Evolutionary conservation across 2,888 invertebrate species (phyloP), one percentile per base, ranked within the genome.

Genomic region (Coelinius sp.): DNA sequence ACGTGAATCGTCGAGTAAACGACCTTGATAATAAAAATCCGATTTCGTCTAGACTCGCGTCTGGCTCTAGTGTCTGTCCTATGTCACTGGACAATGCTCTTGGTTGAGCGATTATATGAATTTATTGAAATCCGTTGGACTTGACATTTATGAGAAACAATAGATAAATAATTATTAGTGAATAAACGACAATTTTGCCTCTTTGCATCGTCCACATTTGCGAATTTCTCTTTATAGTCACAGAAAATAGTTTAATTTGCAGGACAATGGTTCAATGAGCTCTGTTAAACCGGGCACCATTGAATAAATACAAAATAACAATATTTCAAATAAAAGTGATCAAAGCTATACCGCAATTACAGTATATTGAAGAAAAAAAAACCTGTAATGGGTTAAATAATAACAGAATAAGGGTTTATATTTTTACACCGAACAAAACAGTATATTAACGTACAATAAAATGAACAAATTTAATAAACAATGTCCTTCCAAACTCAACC

Each of bases 401-500:
- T 69, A 66, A 63, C 41, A 41, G 22, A 85, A 85, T 85, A n/a
- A n/a, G n/a, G 84, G 82, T 85, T 85, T 85, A 84, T 86, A 85
- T 85, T 85, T 85, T 85, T 85, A 85, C 85, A 85, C 86, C 77
- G 76, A 78, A 78, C 79, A 77, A 77, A 41, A 72, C 78, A 79
- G 76, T 78, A 79, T 79, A 79, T 77, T 74, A 78, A 63, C 72
- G 76, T 76, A 76, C 78, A 78, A 79, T 79, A 79, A 70, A 66
- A 27, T 24, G 49, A 68, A 71, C 79, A 79, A 82, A 82, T 83
- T 71, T 82, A 83, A 80, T 81, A 81, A 83, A 85, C 85, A 85
- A 78, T 86, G 84, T 85, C 86, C 86, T 86, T 85, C 86, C 85
- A 85, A 84, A 82, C 81, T 83, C 86, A 85, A 86, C 86, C 85